Base-by-base conservation (phyloP, 2,113 vertebrate species). In the Motacilla alba region DNA sequence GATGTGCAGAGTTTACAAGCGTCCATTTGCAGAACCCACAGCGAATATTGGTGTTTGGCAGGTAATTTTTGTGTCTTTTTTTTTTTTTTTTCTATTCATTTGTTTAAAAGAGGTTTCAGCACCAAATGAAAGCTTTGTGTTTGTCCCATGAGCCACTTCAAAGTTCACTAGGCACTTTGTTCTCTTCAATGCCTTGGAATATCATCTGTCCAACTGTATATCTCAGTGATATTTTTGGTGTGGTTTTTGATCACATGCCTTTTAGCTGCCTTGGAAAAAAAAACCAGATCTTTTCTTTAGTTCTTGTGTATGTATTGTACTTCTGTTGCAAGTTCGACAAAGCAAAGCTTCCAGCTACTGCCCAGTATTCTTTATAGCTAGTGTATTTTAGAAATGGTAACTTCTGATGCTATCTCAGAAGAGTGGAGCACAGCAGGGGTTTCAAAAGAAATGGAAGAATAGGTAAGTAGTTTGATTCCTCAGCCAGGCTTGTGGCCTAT, bases 31-130 rank as follows among this genome's bases (percentile, higher is more conserved):
- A 18, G 98, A 99, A 67, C 99, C 99, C 43, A 98, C 98, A 16
- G 96, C 99, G 13, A 98, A 97, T 94, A 99, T 99, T 35, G 99
- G 99, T 62, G 99, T 99, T 53, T 99, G 99, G 99, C 99, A 99
- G 99, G 99, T 99, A 98, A 98, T 81, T 69, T 78, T 41, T 67
- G 23, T 63, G 20, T 49, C 27, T 70, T 63, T 67, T 62, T 64
- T 69, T 62, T n/a, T n/a, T n/a, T 67, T 62, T 64, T 58, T 27
- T 24, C 13, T 67, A 4, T 41, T 63, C 0, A 26, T 80, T 78
- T 72, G 10, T 89, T 78, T 64, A 22, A 72, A 59, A 76, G 33
- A 47, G 2, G 2, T 80, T 91, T 93, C 46, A 75, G 12, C 22
- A 73, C 12, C 37, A 27, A 2, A 14, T 66, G 59, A 58, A 76